Evolutionary conservation across 2,113 vertebrate species (phyloP).

Genomic region (Anhinga anhinga): DNA sequence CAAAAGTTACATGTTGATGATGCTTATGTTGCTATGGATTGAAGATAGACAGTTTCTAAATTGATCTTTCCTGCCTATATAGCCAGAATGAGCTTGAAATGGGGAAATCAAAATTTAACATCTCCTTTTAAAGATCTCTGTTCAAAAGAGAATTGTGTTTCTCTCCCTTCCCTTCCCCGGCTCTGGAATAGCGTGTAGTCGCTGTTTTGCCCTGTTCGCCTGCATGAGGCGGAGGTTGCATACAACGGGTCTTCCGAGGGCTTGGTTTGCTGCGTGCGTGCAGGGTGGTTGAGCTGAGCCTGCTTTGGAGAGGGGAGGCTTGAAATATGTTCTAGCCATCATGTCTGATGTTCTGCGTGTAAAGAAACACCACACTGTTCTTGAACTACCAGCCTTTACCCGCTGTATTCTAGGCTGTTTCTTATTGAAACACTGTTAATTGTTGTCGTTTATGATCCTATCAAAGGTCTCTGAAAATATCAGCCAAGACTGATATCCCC

Average conservation of each 20-base stretch:
- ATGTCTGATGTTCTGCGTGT: background rate
- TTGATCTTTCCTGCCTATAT: background rate
- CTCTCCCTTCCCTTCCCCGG: accelerated
- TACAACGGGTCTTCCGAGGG: background rate
- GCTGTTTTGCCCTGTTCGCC: background rate
- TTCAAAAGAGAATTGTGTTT: background rate
- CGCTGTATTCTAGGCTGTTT: background rate
- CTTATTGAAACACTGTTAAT: background rate
- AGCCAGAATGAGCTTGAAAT: background rate
- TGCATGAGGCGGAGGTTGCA: background rate
- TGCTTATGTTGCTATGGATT: background rate
- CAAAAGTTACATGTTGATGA: background rate
- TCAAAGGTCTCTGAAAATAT: background rate
- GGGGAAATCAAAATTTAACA: background rate
- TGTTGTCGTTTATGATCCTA: background rate
- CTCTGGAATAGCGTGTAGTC: background rate
- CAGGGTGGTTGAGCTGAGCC: background rate
- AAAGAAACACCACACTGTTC: background rate
- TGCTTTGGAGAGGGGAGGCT: background rate
- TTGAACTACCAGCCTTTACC: background rate
- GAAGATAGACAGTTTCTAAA: background rate
- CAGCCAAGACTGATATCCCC: background rate
- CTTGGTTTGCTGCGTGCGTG: background rate
- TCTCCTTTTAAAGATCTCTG: background rate
- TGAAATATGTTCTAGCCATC: background rate